Evolutionary conservation across 2,113 vertebrate genomes (phyloP).

Genomic region (Spheniscus mendiculus): DNA sequence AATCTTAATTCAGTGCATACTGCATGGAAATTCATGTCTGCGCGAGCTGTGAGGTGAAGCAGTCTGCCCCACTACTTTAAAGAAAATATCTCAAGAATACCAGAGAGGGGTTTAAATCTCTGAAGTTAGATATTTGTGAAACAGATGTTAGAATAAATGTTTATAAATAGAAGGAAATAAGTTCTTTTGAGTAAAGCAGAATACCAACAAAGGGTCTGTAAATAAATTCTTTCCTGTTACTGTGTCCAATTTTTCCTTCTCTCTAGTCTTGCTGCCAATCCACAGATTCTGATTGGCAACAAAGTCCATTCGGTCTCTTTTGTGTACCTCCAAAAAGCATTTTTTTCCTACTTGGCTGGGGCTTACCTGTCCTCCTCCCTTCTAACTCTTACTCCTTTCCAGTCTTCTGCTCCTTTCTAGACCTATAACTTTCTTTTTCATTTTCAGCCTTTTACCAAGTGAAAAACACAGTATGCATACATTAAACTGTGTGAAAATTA

Average conservation of each 20-base stretch:
- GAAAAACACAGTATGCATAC: not conserved
- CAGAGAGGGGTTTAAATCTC: not conserved
- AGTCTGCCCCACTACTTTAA: not conserved
- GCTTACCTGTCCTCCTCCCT: not conserved
- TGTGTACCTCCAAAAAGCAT: not conserved
- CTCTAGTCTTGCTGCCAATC: not conserved
- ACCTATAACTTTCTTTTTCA: not conserved
- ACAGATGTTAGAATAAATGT: not conserved
- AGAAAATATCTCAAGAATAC: not conserved
- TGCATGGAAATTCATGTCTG: not conserved
- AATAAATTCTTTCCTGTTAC: not conserved
- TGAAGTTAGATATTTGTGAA: not conserved
- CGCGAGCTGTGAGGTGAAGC: not conserved
- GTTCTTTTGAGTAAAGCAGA: not conserved
- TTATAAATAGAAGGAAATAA: not conserved
- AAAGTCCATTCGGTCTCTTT: not conserved
- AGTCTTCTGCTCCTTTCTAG: not conserved
- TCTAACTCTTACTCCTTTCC: not conserved
- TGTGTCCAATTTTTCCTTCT: not conserved
- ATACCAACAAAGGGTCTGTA: not conserved
- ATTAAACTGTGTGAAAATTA: not conserved
- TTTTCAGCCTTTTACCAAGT: not conserved
- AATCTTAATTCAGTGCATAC: not conserved
- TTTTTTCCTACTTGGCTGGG: not conserved
- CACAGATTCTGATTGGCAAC: not conserved